phyloP scores from a whole-genome alignment of 2,113 vertebrate species.

The Agelaius phoeniceus region DNA sequence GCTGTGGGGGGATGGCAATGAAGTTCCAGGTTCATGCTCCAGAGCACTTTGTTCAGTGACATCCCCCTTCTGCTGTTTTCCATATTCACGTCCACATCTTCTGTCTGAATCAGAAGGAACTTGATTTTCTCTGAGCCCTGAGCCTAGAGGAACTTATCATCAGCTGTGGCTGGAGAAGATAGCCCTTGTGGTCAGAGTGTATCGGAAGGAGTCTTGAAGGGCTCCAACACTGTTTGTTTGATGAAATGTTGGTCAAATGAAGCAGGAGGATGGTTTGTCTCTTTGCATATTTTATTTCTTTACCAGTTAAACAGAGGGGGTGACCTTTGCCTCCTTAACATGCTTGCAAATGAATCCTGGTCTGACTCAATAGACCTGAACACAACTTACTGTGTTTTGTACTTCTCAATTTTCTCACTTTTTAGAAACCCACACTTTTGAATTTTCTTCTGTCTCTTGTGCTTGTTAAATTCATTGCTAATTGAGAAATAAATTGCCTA shows the following conservation, averaged over 20 bases:
- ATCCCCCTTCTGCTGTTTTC: not conserved
- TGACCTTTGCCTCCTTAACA: not conserved
- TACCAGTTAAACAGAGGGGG: not conserved
- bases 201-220: not conserved
- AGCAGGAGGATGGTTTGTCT: not conserved
- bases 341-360: not conserved
- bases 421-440: not conserved
- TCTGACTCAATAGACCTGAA: not conserved
- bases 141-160: not conserved
- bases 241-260: not conserved
- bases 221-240: not conserved
- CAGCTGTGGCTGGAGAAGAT: not conserved
- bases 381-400: not conserved
- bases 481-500: not conserved
- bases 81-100: not conserved
- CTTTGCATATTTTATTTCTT: not conserved
- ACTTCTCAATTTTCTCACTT: not conserved
- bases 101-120: not conserved
- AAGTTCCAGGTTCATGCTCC: not conserved
- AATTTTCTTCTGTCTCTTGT: not conserved
- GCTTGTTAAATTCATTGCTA: conserved; percentile 13
- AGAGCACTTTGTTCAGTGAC: not conserved
- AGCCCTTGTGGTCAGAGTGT: not conserved
- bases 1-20: rapidly evolving
- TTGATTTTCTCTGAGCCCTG: not conserved